A percentile compares a stretch with the other conserved stretches of the same genome.
phyloP scores from a whole-genome alignment of 2,797 vertebrate species.

The Pseudochromis fuscus region DNA sequence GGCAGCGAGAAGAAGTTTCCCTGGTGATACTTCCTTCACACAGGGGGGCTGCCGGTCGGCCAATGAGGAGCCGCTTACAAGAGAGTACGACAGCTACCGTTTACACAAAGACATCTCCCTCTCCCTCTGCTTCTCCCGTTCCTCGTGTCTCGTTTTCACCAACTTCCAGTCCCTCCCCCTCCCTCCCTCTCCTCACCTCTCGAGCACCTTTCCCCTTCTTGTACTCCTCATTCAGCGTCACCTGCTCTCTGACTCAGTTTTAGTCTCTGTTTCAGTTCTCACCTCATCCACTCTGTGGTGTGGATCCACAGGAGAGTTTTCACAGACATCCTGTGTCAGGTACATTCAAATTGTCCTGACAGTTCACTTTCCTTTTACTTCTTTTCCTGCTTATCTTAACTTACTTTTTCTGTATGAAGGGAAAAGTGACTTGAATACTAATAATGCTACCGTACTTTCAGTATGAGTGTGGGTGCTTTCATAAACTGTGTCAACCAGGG shows the following conservation, averaged over 20 bases:
- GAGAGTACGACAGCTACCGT: conserved; percentile 64
- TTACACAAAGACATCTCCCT: conserved; percentile 77
- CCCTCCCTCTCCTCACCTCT: conserved; percentile 67
- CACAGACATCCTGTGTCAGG: conserved; percentile 28
- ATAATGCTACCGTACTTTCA: background rate
- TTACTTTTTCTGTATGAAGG: background rate
- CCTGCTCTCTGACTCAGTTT: conserved; percentile 34
- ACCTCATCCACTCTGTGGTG: conserved; percentile 15
- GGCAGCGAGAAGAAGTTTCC: conserved; percentile 85
- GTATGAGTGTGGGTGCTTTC: background rate
- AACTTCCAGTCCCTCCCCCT: conserved; percentile 61
- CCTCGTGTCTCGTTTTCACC: conserved; percentile 47
- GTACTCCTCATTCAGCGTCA: conserved; percentile 26
- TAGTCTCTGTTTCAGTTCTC: conserved; percentile 12
- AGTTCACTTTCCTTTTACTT: conserved; percentile 8
- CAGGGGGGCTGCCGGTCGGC: conserved; percentile 77
- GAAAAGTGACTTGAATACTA: background rate
- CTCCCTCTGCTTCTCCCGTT: conserved; percentile 51
- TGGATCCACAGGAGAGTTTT: conserved; percentile 37
- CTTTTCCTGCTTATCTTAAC: background rate
- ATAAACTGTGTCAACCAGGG: background rate
- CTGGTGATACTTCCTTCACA: conserved; percentile 87
- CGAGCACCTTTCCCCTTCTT: conserved; percentile 49
- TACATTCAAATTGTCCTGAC: conserved; percentile 17
- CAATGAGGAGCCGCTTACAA: conserved; percentile 78